phyloP scores from a whole-genome alignment of 1,140 invertebrate species.

The Maconellicoccus hirsutus region DNA sequence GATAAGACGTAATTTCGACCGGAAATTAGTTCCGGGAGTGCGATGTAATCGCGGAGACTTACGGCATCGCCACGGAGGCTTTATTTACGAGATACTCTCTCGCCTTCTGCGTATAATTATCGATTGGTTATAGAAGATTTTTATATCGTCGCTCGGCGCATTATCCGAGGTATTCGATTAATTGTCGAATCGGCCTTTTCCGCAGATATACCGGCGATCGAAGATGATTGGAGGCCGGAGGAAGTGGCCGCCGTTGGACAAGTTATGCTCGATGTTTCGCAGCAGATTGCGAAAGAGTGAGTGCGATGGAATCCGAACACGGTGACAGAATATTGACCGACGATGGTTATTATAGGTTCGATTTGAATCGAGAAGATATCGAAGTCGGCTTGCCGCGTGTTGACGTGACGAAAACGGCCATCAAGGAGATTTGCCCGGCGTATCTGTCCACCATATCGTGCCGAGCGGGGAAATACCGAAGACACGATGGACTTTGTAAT shows the following conservation, averaged over 20 bases:
- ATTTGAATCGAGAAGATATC: conserved; percentile 70
- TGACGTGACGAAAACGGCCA: conserved; percentile 78
- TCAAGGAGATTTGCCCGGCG: conserved; percentile 74
- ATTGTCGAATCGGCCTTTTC: conserved; percentile 28
- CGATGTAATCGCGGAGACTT: no score
- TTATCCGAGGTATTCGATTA: neutral
- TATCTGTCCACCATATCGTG: conserved; percentile 79
- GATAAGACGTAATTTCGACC: no score
- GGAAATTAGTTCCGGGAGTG: no score
- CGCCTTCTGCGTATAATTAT: neutral
- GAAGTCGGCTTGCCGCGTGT: conserved; percentile 77
- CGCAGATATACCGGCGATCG: conserved; percentile 60
- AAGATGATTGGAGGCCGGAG: conserved; percentile 62
- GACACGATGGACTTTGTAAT: conserved; percentile 83
- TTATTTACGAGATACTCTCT: no score
- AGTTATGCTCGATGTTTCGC: conserved; percentile 70
- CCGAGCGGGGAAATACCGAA: conserved; percentile 75
- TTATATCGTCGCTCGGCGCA: no score
- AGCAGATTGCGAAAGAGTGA: conserved; percentile 74
- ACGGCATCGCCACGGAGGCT: no score
- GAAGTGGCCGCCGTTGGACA: conserved; percentile 73
- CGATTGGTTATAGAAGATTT: neutral
- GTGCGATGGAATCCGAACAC: no score
- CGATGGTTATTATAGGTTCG: conserved; percentile 47
- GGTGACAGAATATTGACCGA: neutral